These are phyloP conservation scores for Stictocephala bisonia DNA, from an alignment of 2,888 invertebrate species.

Conservation along the genomic window DNA sequence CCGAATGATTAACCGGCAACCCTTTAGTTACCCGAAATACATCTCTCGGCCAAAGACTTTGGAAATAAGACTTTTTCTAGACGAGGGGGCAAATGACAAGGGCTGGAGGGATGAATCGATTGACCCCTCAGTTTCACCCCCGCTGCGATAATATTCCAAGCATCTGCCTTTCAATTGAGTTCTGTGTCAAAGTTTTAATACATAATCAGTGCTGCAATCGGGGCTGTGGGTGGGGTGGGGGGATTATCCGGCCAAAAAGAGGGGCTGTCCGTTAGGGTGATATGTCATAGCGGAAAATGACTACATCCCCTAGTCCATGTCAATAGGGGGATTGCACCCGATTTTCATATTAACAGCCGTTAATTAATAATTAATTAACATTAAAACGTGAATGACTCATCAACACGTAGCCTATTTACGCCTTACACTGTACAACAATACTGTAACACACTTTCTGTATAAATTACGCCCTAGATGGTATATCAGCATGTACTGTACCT, in stretches of 20 bases:
- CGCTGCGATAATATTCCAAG: constrained; percentile 49
- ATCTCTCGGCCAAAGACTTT: constrained; percentile 16
- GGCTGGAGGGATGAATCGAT: constrained; percentile 13
- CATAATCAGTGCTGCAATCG: constrained; percentile 45
- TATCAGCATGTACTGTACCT: too few species aligned
- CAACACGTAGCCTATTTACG: too few species aligned
- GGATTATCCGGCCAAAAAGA: constrained; percentile 37
- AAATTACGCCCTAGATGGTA: too few species aligned
- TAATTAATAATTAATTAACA: too few species aligned
- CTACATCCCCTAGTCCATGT: constrained; percentile 43
- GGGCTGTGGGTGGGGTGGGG: neutral
- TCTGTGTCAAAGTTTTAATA: constrained; percentile 51
- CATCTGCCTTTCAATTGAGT: constrained; percentile 50
- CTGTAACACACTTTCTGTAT: too few species aligned
- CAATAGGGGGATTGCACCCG: too few species aligned
- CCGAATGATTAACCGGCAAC: too few species aligned
- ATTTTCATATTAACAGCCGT: too few species aligned
- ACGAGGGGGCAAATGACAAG: too few species aligned
- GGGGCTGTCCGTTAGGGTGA: constrained; percentile 30
- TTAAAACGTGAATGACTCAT: too few species aligned
- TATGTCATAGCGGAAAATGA: constrained; percentile 50
- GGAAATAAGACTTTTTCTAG: constrained; percentile 38
- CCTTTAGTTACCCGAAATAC: constrained; percentile 22
- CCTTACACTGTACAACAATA: too few species aligned
- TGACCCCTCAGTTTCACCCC: constrained; percentile 25